Conservation (phyloP, 2,888 invertebrate species). For the Busseola fusca region DNA sequence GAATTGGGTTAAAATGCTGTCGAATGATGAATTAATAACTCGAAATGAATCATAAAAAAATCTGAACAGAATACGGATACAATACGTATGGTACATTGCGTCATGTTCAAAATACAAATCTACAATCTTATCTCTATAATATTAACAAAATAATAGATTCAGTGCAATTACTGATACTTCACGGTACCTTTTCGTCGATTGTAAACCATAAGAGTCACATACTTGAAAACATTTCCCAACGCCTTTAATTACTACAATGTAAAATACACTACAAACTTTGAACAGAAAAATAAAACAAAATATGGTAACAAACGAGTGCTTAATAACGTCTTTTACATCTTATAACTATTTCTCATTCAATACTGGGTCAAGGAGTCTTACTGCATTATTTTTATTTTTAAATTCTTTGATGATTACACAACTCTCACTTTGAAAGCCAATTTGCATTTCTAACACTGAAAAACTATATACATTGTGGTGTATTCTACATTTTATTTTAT, state of each 20-base stretch:
- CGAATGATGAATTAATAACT: constrained; percentile 12
- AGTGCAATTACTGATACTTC: constrained; percentile 4
- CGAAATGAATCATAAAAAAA: constrained; percentile 18
- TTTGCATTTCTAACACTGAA: constrained; percentile 10
- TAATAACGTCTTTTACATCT: constrained; percentile 2
- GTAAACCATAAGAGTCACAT: constrained; percentile 11
- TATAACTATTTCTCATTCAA: constrained; percentile 20
- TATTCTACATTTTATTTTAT: constrained; percentile 3
- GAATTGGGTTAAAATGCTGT: constrained; percentile 2
- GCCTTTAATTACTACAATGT: background rate
- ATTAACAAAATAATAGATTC: constrained; percentile 23
- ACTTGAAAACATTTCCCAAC: constrained; percentile 7
- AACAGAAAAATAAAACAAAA: constrained; percentile 31
- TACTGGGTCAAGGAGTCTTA: constrained; percentile 36
- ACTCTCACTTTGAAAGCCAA: constrained; percentile 15
- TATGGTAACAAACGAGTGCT: background rate
- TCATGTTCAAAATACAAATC: constrained; percentile 27
- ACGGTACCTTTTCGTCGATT: background rate
- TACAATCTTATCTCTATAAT: constrained; percentile 23
- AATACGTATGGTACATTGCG: constrained; percentile 21
- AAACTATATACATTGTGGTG: constrained; percentile 19
- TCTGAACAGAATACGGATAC: background rate
- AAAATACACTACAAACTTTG: constrained; percentile 15
- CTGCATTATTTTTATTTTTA: constrained; percentile 22
- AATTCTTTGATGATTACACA: constrained; percentile 12